A percentile compares a stretch with the other conserved stretches of the same genome.
Evolutionary conservation across 2,888 invertebrate species (phyloP).

Genomic region (Drosophila ochracea): DNA sequence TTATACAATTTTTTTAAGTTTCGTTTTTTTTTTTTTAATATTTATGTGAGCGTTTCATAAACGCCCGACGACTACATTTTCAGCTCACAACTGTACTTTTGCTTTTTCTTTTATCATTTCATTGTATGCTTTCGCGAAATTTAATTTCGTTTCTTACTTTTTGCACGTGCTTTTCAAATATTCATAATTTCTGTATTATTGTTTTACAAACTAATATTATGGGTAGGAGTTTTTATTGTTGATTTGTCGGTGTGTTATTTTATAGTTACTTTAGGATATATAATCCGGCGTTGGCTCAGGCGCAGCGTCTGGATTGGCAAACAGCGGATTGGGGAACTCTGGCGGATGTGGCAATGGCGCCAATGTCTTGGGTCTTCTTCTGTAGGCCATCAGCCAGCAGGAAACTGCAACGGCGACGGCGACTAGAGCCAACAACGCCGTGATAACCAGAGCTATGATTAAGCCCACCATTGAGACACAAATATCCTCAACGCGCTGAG

Average conservation of each 20-base stretch:
- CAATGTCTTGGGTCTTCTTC: constrained; percentile 93
- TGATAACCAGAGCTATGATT: constrained; percentile 96
- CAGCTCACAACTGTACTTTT: constrained; percentile 74
- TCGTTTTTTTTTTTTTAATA: constrained; percentile 30
- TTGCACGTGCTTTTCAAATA: constrained; percentile 82
- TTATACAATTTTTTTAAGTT: constrained; percentile 52
- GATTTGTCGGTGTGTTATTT: constrained; percentile 35
- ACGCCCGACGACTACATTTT: constrained; percentile 51
- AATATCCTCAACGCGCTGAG: constrained; percentile 91
- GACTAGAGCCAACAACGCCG: constrained; percentile 95
- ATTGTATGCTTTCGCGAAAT: constrained; percentile 54
- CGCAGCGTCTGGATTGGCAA: constrained; percentile 92
- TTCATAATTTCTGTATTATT: constrained; percentile 47
- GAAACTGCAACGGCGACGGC: constrained; percentile 97
- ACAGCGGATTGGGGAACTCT: constrained; percentile 97
- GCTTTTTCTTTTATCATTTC: constrained; percentile 61
- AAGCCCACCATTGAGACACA: constrained; percentile 97
- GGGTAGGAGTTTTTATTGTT: constrained; percentile 52
- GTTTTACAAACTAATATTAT: constrained; percentile 64
- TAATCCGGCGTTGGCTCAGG: constrained; percentile 94
- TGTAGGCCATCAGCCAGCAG: constrained; percentile 97
- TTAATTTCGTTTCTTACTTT: constrained; percentile 67
- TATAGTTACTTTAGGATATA: constrained; percentile 86
- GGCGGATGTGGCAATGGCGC: constrained; percentile 97
- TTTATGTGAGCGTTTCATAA: constrained; percentile 51